Base-by-base conservation (phyloP, 2,888 invertebrate species). In the Lepidochrysops patricia region DNA sequence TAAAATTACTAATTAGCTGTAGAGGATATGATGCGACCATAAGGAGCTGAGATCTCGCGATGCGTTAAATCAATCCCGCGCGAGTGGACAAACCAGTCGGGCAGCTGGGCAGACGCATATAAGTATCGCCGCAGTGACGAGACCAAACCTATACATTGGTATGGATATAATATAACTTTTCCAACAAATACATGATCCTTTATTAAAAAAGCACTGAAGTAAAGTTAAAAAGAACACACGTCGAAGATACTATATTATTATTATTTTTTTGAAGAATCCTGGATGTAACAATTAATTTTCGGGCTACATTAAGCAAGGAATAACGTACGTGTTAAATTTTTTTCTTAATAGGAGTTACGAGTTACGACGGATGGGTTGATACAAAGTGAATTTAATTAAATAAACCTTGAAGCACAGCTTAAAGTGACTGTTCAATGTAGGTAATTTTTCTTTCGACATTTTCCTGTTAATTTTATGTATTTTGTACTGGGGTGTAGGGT, bases 71-170 rank as follows among this genome's bases (percentile, higher is more conserved):
- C 87, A 88, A 87, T 88, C 88, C 80, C 76, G 76, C 73, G 72
- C 86, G 84, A 87, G 89, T 87, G 87, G 89, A 83, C 84, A 87
- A 89, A 89, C 89, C 89, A 87, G 89, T 89, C 83, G 72, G 81
- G 86, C 89, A 88, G 87, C 89, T 86, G 86, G 77, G 77, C 78
- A 75, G 76, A 76, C 81, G 74, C 74, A 70, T 69, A n/a, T n/a
- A n/a, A n/a, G 70, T 70, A 72, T 73, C 80, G 74, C 74, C 71
- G 76, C 81, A 82, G 82, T 78, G 75, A 68, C 66, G 65, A 67
- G 69, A 66, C 66, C 62, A 50, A 64, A 61, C 60, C 62, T 57
- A 32, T 57, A 29, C 27, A 49, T 57, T 34, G 58, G 43, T 52
- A 37, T 35, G 15, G 32, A 34, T 19, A 37, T 37, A 26, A 54